Percentiles rank a stretch among this genome's conserved stretches.
Evolutionary conservation across 2,797 vertebrate species (phyloP).

Genomic region (Bradypodion pumilum): DNA sequence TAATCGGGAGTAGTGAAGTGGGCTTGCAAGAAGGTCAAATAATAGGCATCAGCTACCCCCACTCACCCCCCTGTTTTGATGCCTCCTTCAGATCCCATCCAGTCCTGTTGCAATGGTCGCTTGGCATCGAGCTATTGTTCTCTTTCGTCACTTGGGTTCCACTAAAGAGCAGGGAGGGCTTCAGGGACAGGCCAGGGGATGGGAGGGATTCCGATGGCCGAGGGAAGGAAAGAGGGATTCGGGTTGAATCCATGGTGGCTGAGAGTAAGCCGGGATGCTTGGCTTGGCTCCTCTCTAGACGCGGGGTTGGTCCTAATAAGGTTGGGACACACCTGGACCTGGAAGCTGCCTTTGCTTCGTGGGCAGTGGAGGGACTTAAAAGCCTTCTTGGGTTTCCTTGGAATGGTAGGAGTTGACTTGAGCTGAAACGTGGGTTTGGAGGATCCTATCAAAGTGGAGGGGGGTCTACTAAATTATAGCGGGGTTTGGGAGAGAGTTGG

Average conservation of each 20-base stretch:
- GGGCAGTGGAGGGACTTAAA: no score
- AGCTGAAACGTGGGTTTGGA: neutral
- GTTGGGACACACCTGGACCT: no score
- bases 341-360: neutral
- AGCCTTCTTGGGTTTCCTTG: no score
- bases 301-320: no score
- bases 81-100: neutral
- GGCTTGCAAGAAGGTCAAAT: neutral
- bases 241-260: no score
- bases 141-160: neutral
- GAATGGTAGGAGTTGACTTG: neutral
- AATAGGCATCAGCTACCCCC: neutral
- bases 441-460: neutral
- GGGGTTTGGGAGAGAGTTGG: neutral
- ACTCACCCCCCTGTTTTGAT: no score
- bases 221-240: neutral
- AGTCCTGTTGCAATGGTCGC: neutral
- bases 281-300: neutral
- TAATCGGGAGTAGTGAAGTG: neutral
- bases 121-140: constrained; percentile 19
- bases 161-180: neutral
- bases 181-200: no score
- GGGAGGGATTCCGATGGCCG: no score
- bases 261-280: neutral
- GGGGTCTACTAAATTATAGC: neutral